phyloP scores from a whole-genome alignment of 2,888 invertebrate species.

The Caenorhabditis angaria region DNA sequence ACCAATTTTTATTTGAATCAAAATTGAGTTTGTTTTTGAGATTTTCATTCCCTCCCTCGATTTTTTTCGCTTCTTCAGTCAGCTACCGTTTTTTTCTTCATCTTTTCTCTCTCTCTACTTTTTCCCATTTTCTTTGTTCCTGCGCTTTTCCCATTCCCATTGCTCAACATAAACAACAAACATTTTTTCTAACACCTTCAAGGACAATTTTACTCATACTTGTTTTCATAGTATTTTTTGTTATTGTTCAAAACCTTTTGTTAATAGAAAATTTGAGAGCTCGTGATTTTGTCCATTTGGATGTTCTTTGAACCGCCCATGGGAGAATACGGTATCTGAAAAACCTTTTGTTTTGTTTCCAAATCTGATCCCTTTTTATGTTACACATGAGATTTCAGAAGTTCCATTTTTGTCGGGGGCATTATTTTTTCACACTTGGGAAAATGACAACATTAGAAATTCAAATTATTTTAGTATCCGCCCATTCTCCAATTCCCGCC shows the following conservation, averaged over 20 bases:
- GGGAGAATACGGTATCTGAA: too few relatives aligned
- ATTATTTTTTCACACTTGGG: too few relatives aligned
- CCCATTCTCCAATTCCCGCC: too few relatives aligned
- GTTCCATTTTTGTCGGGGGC: too few relatives aligned
- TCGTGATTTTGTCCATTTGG: too few relatives aligned
- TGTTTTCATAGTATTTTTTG: not conserved
- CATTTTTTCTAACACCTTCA: constrained; percentile 14
- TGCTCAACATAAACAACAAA: constrained; percentile 6
- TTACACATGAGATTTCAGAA: too few relatives aligned
- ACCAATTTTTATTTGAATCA: constrained; percentile 5
- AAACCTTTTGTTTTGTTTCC: too few relatives aligned
- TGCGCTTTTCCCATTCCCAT: not conserved
- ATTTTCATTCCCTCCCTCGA: constrained; percentile 13
- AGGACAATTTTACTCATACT: not conserved
- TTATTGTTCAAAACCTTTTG: not conserved
- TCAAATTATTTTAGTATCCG: too few relatives aligned
- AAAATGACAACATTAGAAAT: too few relatives aligned
- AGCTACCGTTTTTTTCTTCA: constrained; percentile 4
- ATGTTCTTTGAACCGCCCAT: too few relatives aligned
- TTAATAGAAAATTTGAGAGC: not conserved
- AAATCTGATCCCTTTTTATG: too few relatives aligned
- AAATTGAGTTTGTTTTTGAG: constrained; percentile 33
- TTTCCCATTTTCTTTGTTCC: not conserved
- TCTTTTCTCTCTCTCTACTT: not conserved
- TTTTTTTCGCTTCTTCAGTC: not conserved